Evolutionary conservation across 1,140 invertebrate genomes (phyloP), one percentile per base, ranked within the genome.

Genomic region (Nephila pilipes): DNA sequence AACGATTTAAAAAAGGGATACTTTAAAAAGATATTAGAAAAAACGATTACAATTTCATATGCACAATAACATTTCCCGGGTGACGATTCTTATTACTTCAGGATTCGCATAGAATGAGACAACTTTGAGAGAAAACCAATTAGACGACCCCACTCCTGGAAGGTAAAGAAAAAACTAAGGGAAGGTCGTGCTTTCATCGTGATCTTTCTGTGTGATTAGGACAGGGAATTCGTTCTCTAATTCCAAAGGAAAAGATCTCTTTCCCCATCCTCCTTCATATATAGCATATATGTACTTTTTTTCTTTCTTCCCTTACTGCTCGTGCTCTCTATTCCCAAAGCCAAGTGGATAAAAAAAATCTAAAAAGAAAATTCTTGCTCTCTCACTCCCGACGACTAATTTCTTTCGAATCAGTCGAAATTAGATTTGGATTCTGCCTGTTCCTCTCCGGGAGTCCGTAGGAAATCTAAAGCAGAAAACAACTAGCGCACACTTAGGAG

Each of bases 321-420:
- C 55, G 16, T 18, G 65, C 6, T n/a, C 38, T 69, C 25, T 58
- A 91, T 91, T 91, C 89, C 89, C 75, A 32, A 63, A 91, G 57
- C 89, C 36, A 69, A 46, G 46, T 46, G 12, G 63, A n/a, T 55
- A 55, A 54, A 46, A 75, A 83, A 88, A 63, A n/a, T n/a, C n/a
- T 20, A 69, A 69, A 88, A 88, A 55, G 20, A 83, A 83, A 83
- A 55, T 55, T 75, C 63, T 65, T 81, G 22, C 29, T 69, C 29
- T 46, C 14, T 32, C 57, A 36, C 32, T 25, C 25, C 63, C 25
- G 63, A 18, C 81, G 90, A 85, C 90, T 92, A 92, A 92, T 92
- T 92, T 92, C 90, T 92, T 92, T 85, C 36, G 90, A 92, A 92
- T 92, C 90, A 92, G 80, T 75, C 55, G 75, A 81, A 92, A 92